A percentile compares a stretch with the other conserved stretches of the same genome.
Evolutionary conservation across 2,797 vertebrate genomes (phyloP).

Genomic region (Poeciliopsis presidionis): DNA sequence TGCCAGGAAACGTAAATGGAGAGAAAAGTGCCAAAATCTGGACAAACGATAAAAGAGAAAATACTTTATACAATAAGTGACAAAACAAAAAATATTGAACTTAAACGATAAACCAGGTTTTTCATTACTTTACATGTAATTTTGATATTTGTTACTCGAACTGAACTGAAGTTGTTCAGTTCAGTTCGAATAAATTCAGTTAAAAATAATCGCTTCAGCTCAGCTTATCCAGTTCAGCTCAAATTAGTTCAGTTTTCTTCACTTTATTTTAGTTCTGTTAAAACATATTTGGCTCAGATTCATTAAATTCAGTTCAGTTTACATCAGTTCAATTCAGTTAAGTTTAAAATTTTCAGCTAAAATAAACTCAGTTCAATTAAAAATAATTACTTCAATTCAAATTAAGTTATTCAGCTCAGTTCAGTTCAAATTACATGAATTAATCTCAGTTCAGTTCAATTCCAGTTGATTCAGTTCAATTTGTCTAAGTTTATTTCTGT

Average conservation of each 20-base stretch:
- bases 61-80: not conserved
- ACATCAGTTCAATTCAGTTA: not conserved
- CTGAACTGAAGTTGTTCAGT: not conserved
- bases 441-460: not conserved
- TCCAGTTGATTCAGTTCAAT: not conserved
- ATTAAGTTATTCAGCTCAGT: not conserved
- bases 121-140: not conserved
- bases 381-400: not conserved
- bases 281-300: not conserved
- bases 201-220: not conserved
- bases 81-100: not conserved
- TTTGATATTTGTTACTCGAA: not conserved
- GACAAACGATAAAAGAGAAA: not conserved
- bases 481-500: not conserved
- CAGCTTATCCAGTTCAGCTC: too few relatives aligned
- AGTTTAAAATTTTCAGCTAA: not conserved
- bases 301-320: not conserved
- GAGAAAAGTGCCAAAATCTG: not conserved
- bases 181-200: not conserved
- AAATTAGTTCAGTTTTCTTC: too few relatives aligned
- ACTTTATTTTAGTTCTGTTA: too few relatives aligned
- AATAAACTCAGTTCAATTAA: not conserved
- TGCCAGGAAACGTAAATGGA: constrained; percentile 1
- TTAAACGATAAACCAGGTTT: not conserved
- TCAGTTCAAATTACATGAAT: not conserved